These are phyloP conservation scores for Erythrolamprus reginae DNA, from an alignment of 2,113 vertebrate genomes.

Conservation along the genomic window DNA sequence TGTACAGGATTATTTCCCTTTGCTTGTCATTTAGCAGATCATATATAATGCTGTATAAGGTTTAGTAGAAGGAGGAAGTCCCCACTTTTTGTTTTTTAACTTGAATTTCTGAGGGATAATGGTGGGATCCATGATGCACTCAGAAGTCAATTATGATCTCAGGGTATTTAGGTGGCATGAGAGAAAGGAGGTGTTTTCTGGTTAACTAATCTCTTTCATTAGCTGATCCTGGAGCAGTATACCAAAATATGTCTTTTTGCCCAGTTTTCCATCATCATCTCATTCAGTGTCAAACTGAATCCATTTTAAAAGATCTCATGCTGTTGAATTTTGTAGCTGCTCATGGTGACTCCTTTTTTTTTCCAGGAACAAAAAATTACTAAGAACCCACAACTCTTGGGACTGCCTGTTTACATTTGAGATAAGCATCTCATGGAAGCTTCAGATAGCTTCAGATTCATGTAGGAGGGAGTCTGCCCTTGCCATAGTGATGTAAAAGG, in stretches of 20 bases:
- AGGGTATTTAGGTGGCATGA: slow-evolving; percentile 12
- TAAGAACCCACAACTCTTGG: neutral
- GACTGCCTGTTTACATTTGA: neutral
- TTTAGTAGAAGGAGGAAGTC: neutral
- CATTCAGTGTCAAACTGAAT: neutral
- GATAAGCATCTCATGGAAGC: neutral
- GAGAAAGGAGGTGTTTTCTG: neutral
- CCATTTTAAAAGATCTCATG: neutral
- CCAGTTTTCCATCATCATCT: neutral
- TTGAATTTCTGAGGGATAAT: neutral
- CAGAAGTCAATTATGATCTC: slow-evolving; percentile 41
- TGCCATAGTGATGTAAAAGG: neutral
- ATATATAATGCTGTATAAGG: slow-evolving; percentile 27
- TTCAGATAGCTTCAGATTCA: neutral
- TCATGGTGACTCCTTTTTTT: neutral
- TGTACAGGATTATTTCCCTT: neutral
- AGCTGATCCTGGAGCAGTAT: neutral
- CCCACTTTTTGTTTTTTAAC: neutral
- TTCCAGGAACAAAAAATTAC: neutral
- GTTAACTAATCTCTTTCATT: neutral
- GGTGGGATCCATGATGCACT: slow-evolving; percentile 13
- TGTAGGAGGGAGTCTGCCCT: neutral
- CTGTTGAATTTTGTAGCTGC: neutral
- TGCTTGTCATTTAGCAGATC: neutral
- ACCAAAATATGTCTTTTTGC: neutral